phyloP scores from a whole-genome alignment of 2,888 invertebrate genomes.

The Vandiemenella viatica region DNA sequence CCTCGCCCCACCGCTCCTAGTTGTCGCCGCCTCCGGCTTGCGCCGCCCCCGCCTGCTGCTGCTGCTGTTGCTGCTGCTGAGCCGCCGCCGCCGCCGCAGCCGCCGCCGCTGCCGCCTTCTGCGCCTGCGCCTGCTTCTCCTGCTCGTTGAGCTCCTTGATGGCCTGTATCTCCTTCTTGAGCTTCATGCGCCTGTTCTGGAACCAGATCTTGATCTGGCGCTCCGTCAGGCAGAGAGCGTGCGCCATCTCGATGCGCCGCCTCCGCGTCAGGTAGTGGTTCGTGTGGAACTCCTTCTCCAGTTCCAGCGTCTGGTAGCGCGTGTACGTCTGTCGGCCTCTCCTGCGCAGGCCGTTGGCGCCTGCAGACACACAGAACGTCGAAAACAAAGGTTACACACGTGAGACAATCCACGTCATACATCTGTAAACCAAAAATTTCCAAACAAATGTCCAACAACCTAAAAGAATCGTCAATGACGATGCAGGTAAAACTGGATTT shows the following conservation, averaged over 20 bases:
- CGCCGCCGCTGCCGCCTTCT: slow-evolving; percentile 65
- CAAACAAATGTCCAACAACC: too few species aligned
- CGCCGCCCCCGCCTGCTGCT: slow-evolving; percentile 3
- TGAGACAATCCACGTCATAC: too few species aligned
- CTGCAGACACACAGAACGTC: slow-evolving; percentile 37
- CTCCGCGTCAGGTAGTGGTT: slow-evolving; percentile 96
- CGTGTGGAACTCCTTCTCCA: slow-evolving; percentile 97
- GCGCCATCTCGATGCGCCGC: slow-evolving; percentile 97
- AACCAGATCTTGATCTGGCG: slow-evolving; percentile 98
- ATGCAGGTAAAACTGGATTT: too few species aligned
- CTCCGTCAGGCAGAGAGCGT: slow-evolving; percentile 90
- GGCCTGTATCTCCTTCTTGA: slow-evolving; percentile 95
- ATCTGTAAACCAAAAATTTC: too few species aligned
- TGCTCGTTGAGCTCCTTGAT: slow-evolving; percentile 96
- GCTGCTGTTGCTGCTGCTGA: slow-evolving; percentile 29
- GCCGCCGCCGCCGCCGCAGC: slow-evolving; percentile 55
- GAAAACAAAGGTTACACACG: too few species aligned
- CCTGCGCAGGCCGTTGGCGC: slow-evolving; percentile 86
- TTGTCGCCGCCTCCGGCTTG: too few species aligned
- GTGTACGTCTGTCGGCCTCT: slow-evolving; percentile 96
- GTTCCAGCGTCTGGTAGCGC: slow-evolving; percentile 91
- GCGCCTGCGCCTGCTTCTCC: slow-evolving; percentile 88
- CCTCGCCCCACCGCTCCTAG: too few species aligned
- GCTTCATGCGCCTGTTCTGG: slow-evolving; percentile 95
- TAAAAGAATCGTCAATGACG: too few species aligned